Base-by-base conservation (phyloP, 2,113 vertebrate species). In the Orthonyx spaldingii region DNA sequence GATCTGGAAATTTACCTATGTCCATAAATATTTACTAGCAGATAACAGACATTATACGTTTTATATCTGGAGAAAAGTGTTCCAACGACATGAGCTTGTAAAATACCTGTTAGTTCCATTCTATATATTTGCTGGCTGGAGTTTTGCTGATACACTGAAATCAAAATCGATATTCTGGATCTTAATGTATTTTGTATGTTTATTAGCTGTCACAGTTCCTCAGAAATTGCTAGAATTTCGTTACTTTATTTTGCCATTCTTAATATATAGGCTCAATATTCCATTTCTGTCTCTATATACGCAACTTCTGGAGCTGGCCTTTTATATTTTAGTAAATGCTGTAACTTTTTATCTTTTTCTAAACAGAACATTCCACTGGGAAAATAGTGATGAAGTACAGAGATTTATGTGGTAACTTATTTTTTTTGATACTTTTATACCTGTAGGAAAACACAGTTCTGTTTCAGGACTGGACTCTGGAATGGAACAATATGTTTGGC, bases 21-120 rank as follows among this genome's bases (percentile, higher is more conserved):
- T 98, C 46, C 99, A 99, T 98, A 98, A 98, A 81, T 99, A 99
- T 97, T 97, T 99, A 63, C 97, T 99, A n/a, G 99, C 99, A 1
- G 99, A 99, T 96, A 99, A 99, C 97, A 98, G 99, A 46, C 99
- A 99, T 87, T 99, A 98, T 77, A 98, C 99, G 0, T 99, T 99
- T 93, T 99, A 99, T 35, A 97, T 99, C 44, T 99, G 99, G 99
- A 98, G 98, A 50, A 98, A 98, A 91, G 72, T 99, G n/a, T 98
- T 98, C 95, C 99, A 99, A 88, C 98, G 95, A 92, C 98, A 99
- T 0, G 97, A 98, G n/a, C 87, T 98, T 86, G 95, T 98, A 16
- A 99, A 98, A 78, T 99, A 98, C 60, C 33, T 98, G n/a, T 96
- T 99, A 47, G 98, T 99, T 49, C 99, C 99, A 3, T 96, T 87